A percentile compares a stretch with the other conserved stretches of the same genome.
phyloP scores from a whole-genome alignment of 2,113 vertebrate species.

The Anas platyrhynchos region DNA sequence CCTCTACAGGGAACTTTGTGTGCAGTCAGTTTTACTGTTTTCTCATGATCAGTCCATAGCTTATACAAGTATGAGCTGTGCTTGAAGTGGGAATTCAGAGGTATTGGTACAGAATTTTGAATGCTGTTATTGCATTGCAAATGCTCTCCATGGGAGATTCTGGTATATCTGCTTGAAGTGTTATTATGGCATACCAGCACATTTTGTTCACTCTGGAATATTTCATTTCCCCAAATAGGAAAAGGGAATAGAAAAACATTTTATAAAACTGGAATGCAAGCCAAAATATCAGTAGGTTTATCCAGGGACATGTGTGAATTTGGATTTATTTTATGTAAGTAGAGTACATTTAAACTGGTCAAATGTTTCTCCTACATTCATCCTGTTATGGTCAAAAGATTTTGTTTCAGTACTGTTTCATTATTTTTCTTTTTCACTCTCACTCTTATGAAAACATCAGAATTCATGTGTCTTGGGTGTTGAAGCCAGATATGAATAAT shows the following conservation, averaged over 20 bases:
- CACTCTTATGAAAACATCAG: neutral
- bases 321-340: neutral
- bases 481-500: neutral
- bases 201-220: neutral
- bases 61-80: neutral
- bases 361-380: neutral
- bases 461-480: neutral
- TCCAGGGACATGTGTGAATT: neutral
- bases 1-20: neutral
- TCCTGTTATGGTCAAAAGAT: neutral
- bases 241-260: neutral
- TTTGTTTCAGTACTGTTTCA: neutral
- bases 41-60: neutral
- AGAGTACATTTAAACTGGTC: neutral
- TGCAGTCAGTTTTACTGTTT: neutral
- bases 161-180: neutral
- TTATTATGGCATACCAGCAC: neutral
- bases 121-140: neutral
- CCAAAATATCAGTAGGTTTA: neutral
- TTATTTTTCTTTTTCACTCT: neutral
- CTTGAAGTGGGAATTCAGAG: neutral
- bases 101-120: neutral
- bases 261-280: neutral
- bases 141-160: slow-evolving; percentile 8
- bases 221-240: neutral